A percentile compares a stretch with the other conserved stretches of the same genome.
Evolutionary conservation across 2,888 invertebrate genomes (phyloP).

Genomic region (Clostera curtula): DNA sequence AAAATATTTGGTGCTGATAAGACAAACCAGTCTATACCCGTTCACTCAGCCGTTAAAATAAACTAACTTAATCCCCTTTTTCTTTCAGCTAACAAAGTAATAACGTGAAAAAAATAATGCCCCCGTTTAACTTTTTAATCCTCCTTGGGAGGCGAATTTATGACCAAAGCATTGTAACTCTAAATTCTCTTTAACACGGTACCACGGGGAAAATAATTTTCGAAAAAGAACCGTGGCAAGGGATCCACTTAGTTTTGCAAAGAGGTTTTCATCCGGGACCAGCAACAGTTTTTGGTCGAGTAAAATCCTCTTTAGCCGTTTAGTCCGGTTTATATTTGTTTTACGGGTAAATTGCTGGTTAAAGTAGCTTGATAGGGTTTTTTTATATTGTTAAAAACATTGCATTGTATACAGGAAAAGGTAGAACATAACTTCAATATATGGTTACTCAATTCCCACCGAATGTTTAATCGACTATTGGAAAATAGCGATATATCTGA

Average conservation of each 20-base stretch:
- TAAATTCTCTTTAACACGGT: conserved; percentile 29
- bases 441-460: too few relatives aligned
- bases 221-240: conserved; percentile 17
- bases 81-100: conserved; percentile 26
- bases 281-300: conserved; percentile 1
- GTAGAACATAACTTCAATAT: too few relatives aligned
- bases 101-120: conserved; percentile 30
- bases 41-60: conserved; percentile 17
- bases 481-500: too few relatives aligned
- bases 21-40: conserved; percentile 22
- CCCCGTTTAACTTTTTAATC: conserved; percentile 30
- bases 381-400: too few relatives aligned
- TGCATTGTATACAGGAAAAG: too few relatives aligned
- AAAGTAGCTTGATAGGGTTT: too few relatives aligned
- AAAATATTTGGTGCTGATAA: conserved; percentile 9
- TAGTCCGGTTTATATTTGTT: background rate
- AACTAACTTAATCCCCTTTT: conserved; percentile 17
- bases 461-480: too few relatives aligned
- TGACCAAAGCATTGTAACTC: conserved; percentile 25
- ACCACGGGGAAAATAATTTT: conserved; percentile 16
- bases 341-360: too few relatives aligned
- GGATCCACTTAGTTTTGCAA: conserved; percentile 16
- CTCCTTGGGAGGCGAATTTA: conserved; percentile 28
- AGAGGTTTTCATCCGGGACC: conserved; percentile 11
- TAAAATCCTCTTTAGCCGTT: background rate